Evolutionary conservation across 1,140 invertebrate species (phyloP), one percentile per base, ranked within the genome.

Genomic region (Philotrypesis tridentata): DNA sequence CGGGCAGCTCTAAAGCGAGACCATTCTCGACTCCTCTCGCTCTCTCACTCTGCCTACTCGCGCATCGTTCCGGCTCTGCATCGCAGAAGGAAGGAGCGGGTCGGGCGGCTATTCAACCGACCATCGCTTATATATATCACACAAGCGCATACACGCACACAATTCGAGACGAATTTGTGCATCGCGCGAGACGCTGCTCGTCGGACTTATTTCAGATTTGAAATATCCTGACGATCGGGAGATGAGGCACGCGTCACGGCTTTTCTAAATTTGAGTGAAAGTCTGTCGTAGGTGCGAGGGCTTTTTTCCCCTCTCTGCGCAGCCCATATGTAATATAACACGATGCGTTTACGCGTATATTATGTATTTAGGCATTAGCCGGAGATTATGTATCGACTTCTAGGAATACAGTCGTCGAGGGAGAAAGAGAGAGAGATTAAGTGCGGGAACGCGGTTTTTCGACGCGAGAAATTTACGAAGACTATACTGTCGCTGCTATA

Each of bases 1-100:
- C 43, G 79, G 67, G 43, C 25, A n/a, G 75, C 80, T 27, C 55
- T 86, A 88, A 87, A 88, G 86, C 84, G 84, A 85, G 84, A 85
- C 86, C 37, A 0, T 9, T 11, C 21, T 37, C 67, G 7, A 12
- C 31, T 65, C 25, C 27, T 25, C 23, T 65, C 61, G n/a, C 60
- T 61, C 23, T n/a, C n/a, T 61, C 60, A 8, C n/a, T n/a, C n/a
- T n/a, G n/a, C n/a, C n/a, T n/a, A n/a, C n/a, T n/a, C n/a, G n/a
- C n/a, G n/a, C n/a, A n/a, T 12, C 27, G 8, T 29, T 65, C n/a
- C 27, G 23, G 23, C 29, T 29, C 21, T 31, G 25, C 11, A 12
- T 8, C 27, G 31, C 2, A 31, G 27, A 68, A 14, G 37, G 31
- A n/a, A 25, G n/a, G 25, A 40, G 61, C 23, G 33, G 65, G 31